These are phyloP conservation scores for Monoplex corrugatus DNA, from an alignment of 2,888 invertebrate species.

Conservation along the genomic window DNA sequence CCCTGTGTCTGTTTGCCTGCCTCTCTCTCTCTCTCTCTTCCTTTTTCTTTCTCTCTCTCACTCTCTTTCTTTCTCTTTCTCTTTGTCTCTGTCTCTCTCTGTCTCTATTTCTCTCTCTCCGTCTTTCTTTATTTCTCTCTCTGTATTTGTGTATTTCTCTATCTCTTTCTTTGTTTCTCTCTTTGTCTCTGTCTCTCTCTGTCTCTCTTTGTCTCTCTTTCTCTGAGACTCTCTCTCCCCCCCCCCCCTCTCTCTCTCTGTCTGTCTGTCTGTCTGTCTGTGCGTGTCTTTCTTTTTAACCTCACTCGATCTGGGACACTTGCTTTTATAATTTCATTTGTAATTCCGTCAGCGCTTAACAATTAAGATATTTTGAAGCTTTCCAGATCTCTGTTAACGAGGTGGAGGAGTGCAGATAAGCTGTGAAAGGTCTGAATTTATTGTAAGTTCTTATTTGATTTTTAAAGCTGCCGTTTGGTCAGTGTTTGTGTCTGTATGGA, in stretches of 20 bases:
- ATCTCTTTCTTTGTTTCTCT: constrained; percentile 31
- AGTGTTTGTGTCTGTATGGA: too few relatives aligned
- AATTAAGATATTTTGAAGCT: too few relatives aligned
- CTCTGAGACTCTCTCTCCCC: too few relatives aligned
- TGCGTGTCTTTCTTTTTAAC: neutral
- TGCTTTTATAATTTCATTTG: neutral
- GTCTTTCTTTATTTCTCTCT: constrained; percentile 39
- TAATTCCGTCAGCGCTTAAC: too few relatives aligned
- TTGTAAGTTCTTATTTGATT: too few relatives aligned
- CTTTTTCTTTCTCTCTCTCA: neutral
- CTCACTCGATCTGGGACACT: neutral
- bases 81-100: neutral
- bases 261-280: neutral
- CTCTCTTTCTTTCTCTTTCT: neutral
- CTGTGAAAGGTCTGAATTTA: too few relatives aligned
- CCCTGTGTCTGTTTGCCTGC: constrained; percentile 12
- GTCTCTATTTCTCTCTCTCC: constrained; percentile 15
- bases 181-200: constrained; percentile 12
- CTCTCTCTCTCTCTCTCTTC: constrained; percentile 33
- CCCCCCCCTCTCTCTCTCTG: too few relatives aligned
- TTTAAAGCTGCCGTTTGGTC: too few relatives aligned
- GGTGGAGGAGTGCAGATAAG: too few relatives aligned
- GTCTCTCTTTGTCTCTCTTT: too few relatives aligned
- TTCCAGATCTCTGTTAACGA: too few relatives aligned
- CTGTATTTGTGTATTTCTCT: constrained; percentile 32